Percentiles rank a stretch among this genome's conserved stretches.
Evolutionary conservation across 2,797 vertebrate species (phyloP).

Genomic region (Denticeps clupeoides): DNA sequence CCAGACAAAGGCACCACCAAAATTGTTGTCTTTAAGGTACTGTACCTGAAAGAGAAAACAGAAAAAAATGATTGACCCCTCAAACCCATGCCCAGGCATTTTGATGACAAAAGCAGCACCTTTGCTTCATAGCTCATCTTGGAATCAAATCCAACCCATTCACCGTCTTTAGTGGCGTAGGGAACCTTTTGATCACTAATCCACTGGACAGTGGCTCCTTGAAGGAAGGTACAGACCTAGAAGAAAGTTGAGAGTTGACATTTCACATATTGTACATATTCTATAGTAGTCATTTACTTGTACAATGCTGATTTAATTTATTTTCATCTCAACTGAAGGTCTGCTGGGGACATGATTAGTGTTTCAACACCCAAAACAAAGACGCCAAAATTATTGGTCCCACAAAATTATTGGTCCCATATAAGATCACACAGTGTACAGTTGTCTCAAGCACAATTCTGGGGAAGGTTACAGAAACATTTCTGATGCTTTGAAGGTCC

Average conservation of each 20-base stretch:
- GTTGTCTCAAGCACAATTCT: too few relatives aligned
- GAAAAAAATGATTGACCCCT: too few relatives aligned
- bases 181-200: slow-evolving; percentile 63
- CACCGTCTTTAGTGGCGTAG: slow-evolving; percentile 51
- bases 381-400: too few relatives aligned
- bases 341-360: too few relatives aligned
- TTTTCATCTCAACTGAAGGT: too few relatives aligned
- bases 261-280: not conserved
- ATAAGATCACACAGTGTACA: too few relatives aligned
- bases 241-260: slow-evolving; percentile 5
- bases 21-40: slow-evolving; percentile 45
- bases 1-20: slow-evolving; percentile 61
- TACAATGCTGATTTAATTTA: too few relatives aligned
- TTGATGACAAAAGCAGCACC: slow-evolving; percentile 42
- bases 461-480: too few relatives aligned
- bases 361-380: too few relatives aligned
- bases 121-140: slow-evolving; percentile 61
- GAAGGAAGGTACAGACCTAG: slow-evolving; percentile 65
- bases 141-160: slow-evolving; percentile 73
- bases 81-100: too few relatives aligned
- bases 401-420: too few relatives aligned
- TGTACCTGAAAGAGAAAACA: slow-evolving; percentile 31
- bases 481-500: too few relatives aligned
- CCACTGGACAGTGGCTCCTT: slow-evolving; percentile 44
- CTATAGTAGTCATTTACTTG: not conserved